A percentile compares a stretch with the other conserved stretches of the same genome.
Evolutionary conservation across 53 echinoderm and acorn worm genomes (phyloP).

Genomic region (Stichopus horrens): DNA sequence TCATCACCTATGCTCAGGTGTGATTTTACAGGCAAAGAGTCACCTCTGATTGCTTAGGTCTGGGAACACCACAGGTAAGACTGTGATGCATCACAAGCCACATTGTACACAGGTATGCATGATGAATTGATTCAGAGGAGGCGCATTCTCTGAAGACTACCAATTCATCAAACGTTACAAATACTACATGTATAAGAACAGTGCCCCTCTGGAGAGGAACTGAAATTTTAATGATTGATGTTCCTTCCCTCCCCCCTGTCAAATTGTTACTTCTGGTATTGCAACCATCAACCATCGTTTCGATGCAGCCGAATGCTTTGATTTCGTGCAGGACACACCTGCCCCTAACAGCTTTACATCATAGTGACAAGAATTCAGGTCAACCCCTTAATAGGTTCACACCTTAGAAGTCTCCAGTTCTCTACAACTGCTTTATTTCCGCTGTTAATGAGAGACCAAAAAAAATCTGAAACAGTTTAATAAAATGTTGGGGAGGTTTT

Average conservation of each 20-base stretch:
- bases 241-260: not conserved
- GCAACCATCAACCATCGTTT: not conserved
- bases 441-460: not conserved
- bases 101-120: too few relatives aligned
- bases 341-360: slow-evolving; percentile 13
- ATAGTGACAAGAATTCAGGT: slow-evolving; percentile 3
- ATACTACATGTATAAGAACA: not conserved
- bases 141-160: too few relatives aligned
- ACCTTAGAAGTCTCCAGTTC: not conserved
- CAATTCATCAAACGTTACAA: not conserved
- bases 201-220: not conserved
- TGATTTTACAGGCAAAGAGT: too few relatives aligned
- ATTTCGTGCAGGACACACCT: slow-evolving; percentile 1
- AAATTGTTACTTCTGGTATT: not conserved
- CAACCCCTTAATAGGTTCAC: slow-evolving; percentile 1
- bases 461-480: too few relatives aligned
- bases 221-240: not conserved
- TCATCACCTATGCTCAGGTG: too few relatives aligned
- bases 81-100: too few relatives aligned
- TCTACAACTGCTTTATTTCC: not conserved
- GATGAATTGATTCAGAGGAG: too few relatives aligned
- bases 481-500: too few relatives aligned
- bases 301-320: not conserved
- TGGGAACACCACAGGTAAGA: too few relatives aligned
- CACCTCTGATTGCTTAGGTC: too few relatives aligned